Base-by-base conservation (phyloP, 2,113 vertebrate genomes). In the Acrocephalus kingi region DNA sequence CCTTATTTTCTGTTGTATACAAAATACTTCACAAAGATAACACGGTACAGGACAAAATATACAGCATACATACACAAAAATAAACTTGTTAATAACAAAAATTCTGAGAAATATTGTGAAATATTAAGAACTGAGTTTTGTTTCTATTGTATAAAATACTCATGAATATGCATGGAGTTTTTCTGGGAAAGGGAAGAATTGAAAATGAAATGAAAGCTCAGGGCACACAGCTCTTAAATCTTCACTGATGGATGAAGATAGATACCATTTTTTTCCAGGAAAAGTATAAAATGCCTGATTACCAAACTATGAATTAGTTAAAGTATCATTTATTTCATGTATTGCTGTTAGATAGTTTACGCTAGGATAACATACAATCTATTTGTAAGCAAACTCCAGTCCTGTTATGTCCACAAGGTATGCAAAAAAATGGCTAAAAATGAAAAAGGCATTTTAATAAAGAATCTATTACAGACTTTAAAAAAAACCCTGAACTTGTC, bases 401-500 rank as follows among this genome's bases (percentile, higher is more conserved):
- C 62, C 69, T 64, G 11, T 28, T 63, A 67, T 48, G 84, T 72
- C 84, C 35, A 28, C 10, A 71, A 52, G 15, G 6, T 48, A 25
- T 45, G 8, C 23, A 69, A 69, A 69, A 69, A 83, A 67, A 11
- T 19, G 7, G 10, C 30, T 45, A 37, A 23, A 54, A 81, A 33
- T 31, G 7, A 68, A 93, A 72, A 75, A 8, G 19, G 15, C 27
- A 41, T 48, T 68, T 89, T 28, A 64, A 76, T n/a, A 41, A 7
- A 74, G 5, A 67, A 16, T 39, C 28, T 58, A 23, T 39, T 59
- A 48, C 15, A 58, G 25, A 67, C 43, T 51, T 48, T 1, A 5
- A 13, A 35, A n/a, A n/a, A 9, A 11, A 1, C 0, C 5, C 3
- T 3, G 2, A 45, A 58, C 6, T 28, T 67, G 6, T 62, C 20